Evolutionary conservation across 2,888 invertebrate species (phyloP).

Genomic region (Calephelis perditalis): DNA sequence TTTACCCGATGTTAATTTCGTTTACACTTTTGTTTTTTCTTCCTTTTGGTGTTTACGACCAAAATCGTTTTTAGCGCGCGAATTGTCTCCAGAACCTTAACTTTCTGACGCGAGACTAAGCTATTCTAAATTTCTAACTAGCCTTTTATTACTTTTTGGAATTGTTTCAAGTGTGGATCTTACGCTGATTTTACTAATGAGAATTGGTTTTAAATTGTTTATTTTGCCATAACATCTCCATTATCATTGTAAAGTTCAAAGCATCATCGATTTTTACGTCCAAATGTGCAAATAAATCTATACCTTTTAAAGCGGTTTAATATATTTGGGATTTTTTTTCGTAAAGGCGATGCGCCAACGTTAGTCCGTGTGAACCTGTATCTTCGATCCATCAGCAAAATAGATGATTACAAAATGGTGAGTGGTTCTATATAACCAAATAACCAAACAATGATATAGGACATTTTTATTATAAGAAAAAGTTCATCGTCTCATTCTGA

Average conservation of each 20-base stretch:
- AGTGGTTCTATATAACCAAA: constrained; percentile 77
- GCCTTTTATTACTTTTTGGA: constrained; percentile 3
- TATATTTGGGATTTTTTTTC: constrained; percentile 47
- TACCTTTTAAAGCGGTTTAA: constrained; percentile 24
- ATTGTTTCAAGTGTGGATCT: constrained; percentile 12
- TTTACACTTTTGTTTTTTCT: constrained; percentile 43
- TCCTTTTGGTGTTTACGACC: constrained; percentile 73
- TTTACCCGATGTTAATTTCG: constrained; percentile 55
- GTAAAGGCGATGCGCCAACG: constrained; percentile 89
- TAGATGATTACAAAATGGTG: constrained; percentile 99
- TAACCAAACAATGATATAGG: constrained; percentile 35
- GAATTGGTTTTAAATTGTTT: constrained; percentile 16
- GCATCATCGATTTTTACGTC: constrained; percentile 13
- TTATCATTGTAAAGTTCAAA: constrained; percentile 15
- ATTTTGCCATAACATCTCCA: constrained; percentile 19
- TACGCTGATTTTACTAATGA: constrained; percentile 11
- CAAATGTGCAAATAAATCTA: constrained; percentile 15
- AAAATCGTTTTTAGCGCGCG: constrained; percentile 73
- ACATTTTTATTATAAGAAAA: constrained; percentile 63
- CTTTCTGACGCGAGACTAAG: constrained; percentile 13
- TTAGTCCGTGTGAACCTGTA: constrained; percentile 96
- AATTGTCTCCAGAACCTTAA: constrained; percentile 23
- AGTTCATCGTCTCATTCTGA: constrained; percentile 32
- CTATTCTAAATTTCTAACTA: constrained; percentile 10
- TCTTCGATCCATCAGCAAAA: constrained; percentile 98